Percentiles rank a stretch among this genome's conserved stretches.
These are phyloP conservation scores for Notolabrus celidotus DNA, from an alignment of 2,797 vertebrate species.

Conservation along the genomic window DNA sequence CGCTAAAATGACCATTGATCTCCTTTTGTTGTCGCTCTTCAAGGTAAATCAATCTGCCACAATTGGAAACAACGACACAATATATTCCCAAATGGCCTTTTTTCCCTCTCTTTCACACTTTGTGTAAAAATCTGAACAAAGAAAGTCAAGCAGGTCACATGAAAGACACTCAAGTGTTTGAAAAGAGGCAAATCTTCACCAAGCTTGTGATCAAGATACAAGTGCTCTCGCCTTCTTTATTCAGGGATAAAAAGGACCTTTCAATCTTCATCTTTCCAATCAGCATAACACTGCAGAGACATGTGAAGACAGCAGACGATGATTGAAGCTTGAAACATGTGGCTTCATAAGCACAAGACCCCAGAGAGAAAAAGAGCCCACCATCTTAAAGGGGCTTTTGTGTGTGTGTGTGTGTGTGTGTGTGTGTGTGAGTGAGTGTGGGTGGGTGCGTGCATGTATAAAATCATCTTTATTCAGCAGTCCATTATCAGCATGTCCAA, in stretches of 20 bases:
- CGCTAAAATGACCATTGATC: slow-evolving; percentile 41
- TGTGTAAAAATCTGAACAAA: slow-evolving; percentile 3
- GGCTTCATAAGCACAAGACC: slow-evolving; percentile 10
- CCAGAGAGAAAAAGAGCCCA: slow-evolving; percentile 2
- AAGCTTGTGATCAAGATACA: slow-evolving; percentile 30
- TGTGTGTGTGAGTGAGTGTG: no score
- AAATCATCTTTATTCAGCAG: slow-evolving; percentile 59
- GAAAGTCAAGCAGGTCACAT: slow-evolving; percentile 39
- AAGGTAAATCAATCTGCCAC: slow-evolving; percentile 37
- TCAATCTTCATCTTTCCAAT: slow-evolving; percentile 30
- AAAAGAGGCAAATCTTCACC: slow-evolving; percentile 16
- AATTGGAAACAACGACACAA: background rate
- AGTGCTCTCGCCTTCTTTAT: slow-evolving; percentile 29
- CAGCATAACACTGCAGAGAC: background rate
- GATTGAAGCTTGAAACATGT: slow-evolving; percentile 40
- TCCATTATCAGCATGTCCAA: slow-evolving; percentile 51
- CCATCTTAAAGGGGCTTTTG: slow-evolving; percentile 33
- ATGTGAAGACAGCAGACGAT: background rate
- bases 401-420: no score
- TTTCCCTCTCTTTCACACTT: background rate
- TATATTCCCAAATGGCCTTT: slow-evolving; percentile 20
- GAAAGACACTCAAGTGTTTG: slow-evolving; percentile 21
- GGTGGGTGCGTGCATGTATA: no score
- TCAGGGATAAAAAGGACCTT: slow-evolving; percentile 1
- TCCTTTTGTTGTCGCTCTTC: slow-evolving; percentile 23